Base-by-base conservation (phyloP, 1,140 invertebrate genomes). In the Drosophila insularis region DNA sequence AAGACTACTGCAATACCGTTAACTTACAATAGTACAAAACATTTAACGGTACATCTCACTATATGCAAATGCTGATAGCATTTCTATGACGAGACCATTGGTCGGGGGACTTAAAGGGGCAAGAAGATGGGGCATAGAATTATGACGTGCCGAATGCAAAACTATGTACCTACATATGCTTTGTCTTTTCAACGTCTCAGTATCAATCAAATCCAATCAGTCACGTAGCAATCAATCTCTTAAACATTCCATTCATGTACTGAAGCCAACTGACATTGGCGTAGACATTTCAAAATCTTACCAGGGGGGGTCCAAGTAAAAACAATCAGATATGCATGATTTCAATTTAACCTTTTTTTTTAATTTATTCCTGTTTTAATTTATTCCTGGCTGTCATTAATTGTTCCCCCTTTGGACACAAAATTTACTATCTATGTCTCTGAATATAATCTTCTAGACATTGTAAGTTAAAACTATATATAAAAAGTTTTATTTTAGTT, bases 201-300 rank as follows among this genome's bases (percentile, higher is more conserved):
- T 84, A 86, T 86, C 81, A 81, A 79, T 87, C 66, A 62, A 46
- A 56, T 32, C 46, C 64, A 59, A 86, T 86, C 81, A 79, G 82
- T 76, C 81, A 86, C 81, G 82, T 86, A 67, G 65, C 65, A 32
- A 46, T 50, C 43, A 62, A 55, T 69, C 75, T 68, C 67, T 61
- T 67, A 64, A 54, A 40, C 75, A 84, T 86, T 77, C 67, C 70
- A 66, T 68, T 40, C 46, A 62, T 13, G 37, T 23, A 62, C 7
- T 13, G 14, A 27, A 4, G 11, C 4, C 58, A 17, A 1, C 27
- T 32, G 31, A n/a, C 39, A 32, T 17, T n/a, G 10, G 8, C 11
- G 43, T 37, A 55, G 50, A n/a, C 43, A 13, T 11, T 27, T 37
- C 35, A 21, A 17, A 50, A 21, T 21, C 10, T 21, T 21, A 50